A percentile compares a stretch with the other conserved stretches of the same genome.
Evolutionary conservation across 2,888 invertebrate genomes (phyloP).

Genomic region (Tetropium fuscum): DNA sequence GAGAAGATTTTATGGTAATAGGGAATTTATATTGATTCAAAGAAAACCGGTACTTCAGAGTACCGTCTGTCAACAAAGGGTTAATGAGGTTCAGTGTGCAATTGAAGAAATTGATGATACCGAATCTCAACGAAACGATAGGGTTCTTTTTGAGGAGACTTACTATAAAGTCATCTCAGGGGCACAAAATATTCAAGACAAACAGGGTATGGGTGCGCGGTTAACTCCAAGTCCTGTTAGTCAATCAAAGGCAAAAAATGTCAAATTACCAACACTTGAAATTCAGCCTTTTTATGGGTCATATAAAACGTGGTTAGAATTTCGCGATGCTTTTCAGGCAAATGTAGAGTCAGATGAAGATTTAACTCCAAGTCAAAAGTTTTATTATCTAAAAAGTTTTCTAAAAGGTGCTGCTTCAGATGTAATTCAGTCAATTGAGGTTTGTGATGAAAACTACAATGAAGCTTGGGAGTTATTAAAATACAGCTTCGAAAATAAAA

Average conservation of each 20-base stretch:
- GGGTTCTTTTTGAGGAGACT: background rate
- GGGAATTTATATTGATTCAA: too few species aligned
- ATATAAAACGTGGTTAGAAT: constrained; percentile 25
- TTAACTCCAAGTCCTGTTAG: background rate
- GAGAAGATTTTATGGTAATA: too few species aligned
- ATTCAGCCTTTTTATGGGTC: constrained; percentile 26
- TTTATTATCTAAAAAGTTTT: constrained; percentile 27
- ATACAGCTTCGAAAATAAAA: constrained; percentile 29
- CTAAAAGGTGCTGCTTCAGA: constrained; percentile 25
- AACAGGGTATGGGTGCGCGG: background rate
- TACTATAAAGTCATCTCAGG: background rate
- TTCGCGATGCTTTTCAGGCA: constrained; percentile 19
- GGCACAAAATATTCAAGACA: background rate
- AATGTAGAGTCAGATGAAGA: constrained; percentile 13
- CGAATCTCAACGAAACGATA: background rate
- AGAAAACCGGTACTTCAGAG: too few species aligned
- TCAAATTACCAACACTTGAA: constrained; percentile 27
- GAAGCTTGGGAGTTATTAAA: constrained; percentile 30
- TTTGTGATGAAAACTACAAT: constrained; percentile 24
- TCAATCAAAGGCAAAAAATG: constrained; percentile 7
- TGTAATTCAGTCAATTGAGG: constrained; percentile 28
- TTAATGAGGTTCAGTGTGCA: background rate
- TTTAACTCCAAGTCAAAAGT: constrained; percentile 28
- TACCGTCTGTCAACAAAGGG: too few species aligned
- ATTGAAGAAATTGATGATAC: background rate